Evolutionary conservation across 2,888 invertebrate species (phyloP).

Genomic region (Morpho helenor): DNA sequence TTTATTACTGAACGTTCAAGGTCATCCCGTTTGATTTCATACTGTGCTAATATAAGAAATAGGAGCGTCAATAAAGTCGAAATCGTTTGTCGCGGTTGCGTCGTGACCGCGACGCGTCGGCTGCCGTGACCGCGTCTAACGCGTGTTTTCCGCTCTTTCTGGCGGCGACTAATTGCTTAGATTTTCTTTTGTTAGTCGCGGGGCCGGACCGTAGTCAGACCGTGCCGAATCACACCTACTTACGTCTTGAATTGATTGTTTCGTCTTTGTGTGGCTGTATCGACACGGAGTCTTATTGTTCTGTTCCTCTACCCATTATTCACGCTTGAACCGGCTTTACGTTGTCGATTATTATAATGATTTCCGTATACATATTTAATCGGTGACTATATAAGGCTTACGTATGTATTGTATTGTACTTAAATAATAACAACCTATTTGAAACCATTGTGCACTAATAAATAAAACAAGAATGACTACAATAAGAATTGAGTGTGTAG

Average conservation of each 20-base stretch:
- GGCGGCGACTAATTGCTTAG: constrained; percentile 79
- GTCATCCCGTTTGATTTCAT: constrained; percentile 13
- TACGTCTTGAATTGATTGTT: constrained; percentile 77
- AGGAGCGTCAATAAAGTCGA: constrained; percentile 26
- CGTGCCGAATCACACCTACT: constrained; percentile 77
- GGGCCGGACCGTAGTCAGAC: constrained; percentile 66
- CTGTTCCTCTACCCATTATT: constrained; percentile 64
- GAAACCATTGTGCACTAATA: constrained; percentile 7
- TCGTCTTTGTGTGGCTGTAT: constrained; percentile 71
- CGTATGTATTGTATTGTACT: constrained; percentile 9
- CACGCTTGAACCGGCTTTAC: constrained; percentile 70
- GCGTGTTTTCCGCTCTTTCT: constrained; percentile 78
- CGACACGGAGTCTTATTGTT: constrained; percentile 75
- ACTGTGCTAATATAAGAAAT: constrained; percentile 18
- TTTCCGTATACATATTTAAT: constrained; percentile 58
- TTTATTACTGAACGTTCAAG: constrained; percentile 24
- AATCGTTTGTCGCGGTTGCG: constrained; percentile 29
- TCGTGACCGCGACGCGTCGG: constrained; percentile 54
- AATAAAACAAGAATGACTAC: constrained; percentile 5
- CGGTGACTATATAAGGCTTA: constrained; percentile 15
- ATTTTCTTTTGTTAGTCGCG: constrained; percentile 79
- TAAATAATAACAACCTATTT: constrained; percentile 10
- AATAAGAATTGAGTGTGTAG: constrained; percentile 7
- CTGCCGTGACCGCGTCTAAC: constrained; percentile 73
- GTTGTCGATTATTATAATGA: constrained; percentile 66